Evolutionary conservation across 2,888 invertebrate species (phyloP), one percentile per base, ranked within the genome.

Genomic region (Acrobasis consociella): DNA sequence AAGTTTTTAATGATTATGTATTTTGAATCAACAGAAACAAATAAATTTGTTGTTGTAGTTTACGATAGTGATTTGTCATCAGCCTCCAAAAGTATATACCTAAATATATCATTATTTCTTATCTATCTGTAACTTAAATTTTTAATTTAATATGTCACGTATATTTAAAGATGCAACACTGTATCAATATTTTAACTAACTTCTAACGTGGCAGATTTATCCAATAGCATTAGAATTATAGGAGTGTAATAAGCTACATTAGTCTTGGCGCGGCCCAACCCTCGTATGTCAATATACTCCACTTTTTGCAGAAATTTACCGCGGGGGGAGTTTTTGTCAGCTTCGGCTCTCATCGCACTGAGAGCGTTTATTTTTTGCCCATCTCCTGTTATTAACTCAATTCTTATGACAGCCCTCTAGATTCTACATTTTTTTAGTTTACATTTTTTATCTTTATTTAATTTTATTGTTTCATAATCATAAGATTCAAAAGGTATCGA

Each of bases 361-460:
- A 56, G 39, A 39, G 39, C 16, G 37, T 56, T 42, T 17, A 42
- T 56, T 56, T 56, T 56, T 56, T 56, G 56, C 42, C 39, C 42
- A 11, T 56, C 56, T 56, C 39, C 42, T 56, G 42, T 42, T 56
- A 39, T 56, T 56, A 42, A 56, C 56, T 56, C 56, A 56, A 42
- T 56, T 56, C 42, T 56, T 56, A 39, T 42, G 17, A 42, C 39
- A 39, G 2, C 56, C 37, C 13, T 17, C 7, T 9, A 38, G 13
- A n/a, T 10, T 10, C 5, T 13, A 5, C 13, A 46, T n/a, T 2
- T 46, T 46, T 46, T 13, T 8, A 31, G 31, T 31, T 31, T 31
- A 31, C 31, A 31, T 52, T 52, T 31, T 31, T 13, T 11, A 38
- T 16, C 46, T 39, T 56, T 42, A 39, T 39, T 39, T 11, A 42